Base-by-base conservation (phyloP, 2,888 invertebrate species). In the Plagodis pulveraria region DNA sequence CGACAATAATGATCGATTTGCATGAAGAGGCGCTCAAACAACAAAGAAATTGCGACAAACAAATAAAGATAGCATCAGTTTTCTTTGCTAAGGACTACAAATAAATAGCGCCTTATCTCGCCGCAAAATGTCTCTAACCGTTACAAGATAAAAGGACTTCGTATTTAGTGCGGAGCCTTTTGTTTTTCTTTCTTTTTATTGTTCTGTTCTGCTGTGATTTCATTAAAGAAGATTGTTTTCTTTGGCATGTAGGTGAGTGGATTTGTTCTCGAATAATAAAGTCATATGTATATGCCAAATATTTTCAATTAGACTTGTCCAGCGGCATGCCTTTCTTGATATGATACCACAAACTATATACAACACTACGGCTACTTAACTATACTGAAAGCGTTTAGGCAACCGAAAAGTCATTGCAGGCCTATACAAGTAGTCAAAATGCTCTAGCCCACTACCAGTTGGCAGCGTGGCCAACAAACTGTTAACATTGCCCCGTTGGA, bases 41-140 rank as follows among this genome's bases (percentile, higher is more conserved):
- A 51, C 50, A 65, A 68, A 69, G 58, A 67, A 66, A 72, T 70
- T 63, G 63, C 56, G 55, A 63, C 22, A 66, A 65, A 73, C 74
- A 72, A 71, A 73, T 69, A 63, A 46, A 59, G 83, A 81, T 79
- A 78, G 69, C 63, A 81, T 80, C 76, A 62, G 61, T 60, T 66
- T 63, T 59, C 64, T 70, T 73, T 76, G 73, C 72, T 64, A 70
- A 72, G 69, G 70, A 82, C 77, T 72, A 81, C 82, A 85, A 88
- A 87, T 87, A 87, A 86, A 88, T 85, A 84, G 76, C 71, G 63
- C 69, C 78, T 84, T 89, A 89, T 89, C 87, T 81, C 62, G 69
- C 83, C 84, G 73, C 83, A 79, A 78, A 80, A 81, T 74, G 81
- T 80, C 83, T 74, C 78, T 74, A 76, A 77, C 71, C 69, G 75